Evolutionary conservation across 2,797 vertebrate genomes (phyloP).

Genomic region (Anguilla marmorata): DNA sequence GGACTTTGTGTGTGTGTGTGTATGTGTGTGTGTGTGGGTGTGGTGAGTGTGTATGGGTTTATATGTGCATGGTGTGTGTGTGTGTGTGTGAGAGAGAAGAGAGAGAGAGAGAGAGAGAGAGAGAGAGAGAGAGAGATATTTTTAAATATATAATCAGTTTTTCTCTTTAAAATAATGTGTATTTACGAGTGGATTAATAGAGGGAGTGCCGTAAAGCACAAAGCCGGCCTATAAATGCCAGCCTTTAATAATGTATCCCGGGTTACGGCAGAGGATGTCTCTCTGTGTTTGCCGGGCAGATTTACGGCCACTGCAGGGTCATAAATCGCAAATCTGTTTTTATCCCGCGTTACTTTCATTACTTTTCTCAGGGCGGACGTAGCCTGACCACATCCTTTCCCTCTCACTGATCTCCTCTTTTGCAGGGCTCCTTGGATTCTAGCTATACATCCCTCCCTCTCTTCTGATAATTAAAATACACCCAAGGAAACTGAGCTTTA

Average conservation of each 20-base stretch:
- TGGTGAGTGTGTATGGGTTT: background rate
- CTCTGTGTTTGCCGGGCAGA: slow-evolving; percentile 61
- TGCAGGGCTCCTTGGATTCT: background rate
- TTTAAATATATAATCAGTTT: slow-evolving; percentile 27
- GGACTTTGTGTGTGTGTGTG: background rate
- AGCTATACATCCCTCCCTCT: background rate
- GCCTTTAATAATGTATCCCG: slow-evolving; percentile 71
- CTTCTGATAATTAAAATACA: background rate
- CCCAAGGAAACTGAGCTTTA: background rate
- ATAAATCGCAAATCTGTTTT: slow-evolving; percentile 70
- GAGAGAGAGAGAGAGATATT: background rate
- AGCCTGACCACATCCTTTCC: background rate
- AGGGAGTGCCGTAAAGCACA: slow-evolving; percentile 65
- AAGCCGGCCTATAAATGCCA: slow-evolving; percentile 61
- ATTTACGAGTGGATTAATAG: slow-evolving; percentile 74
- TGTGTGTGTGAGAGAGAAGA: background rate
- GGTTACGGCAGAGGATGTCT: slow-evolving; percentile 59
- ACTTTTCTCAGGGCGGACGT: background rate
- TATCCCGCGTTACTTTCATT: slow-evolving; percentile 51
- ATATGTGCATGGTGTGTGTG: slow-evolving; percentile 34
- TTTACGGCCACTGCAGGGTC: slow-evolving; percentile 65
- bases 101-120: too few species aligned
- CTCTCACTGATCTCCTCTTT: background rate
- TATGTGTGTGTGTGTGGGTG: background rate
- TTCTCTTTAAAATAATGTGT: slow-evolving; percentile 64